phyloP scores from a whole-genome alignment of 1,140 invertebrate species.

The Bombus difficillimus region DNA sequence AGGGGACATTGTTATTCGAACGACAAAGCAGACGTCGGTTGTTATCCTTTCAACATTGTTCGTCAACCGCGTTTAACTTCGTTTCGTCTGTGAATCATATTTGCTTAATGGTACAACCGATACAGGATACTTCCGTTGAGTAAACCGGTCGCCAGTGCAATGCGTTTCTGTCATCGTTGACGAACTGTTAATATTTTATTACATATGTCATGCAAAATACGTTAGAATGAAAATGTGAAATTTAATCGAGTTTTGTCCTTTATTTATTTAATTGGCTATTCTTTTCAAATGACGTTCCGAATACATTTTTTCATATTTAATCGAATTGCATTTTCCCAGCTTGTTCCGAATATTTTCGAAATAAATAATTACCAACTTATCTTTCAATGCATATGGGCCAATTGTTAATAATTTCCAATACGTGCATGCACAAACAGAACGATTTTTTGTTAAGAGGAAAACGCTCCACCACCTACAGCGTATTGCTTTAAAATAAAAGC shows the following conservation, averaged over 20 bases:
- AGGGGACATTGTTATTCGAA: conserved; percentile 26
- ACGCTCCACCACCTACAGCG: neutral
- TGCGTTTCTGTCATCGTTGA: neutral
- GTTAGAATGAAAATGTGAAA: neutral
- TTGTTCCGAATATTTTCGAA: neutral
- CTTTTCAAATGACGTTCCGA: neutral
- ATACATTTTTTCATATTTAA: neutral
- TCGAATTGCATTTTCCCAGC: neutral
- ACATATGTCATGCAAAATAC: neutral
- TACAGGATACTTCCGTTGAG: neutral
- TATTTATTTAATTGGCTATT: neutral
- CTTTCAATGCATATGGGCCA: neutral
- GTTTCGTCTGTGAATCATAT: neutral
- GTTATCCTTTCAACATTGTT: conserved; percentile 12
- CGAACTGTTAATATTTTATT: conserved; percentile 9
- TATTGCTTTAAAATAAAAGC: neutral
- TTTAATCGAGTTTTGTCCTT: neutral
- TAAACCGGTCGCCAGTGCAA: neutral
- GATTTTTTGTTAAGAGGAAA: neutral
- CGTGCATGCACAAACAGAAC: no score
- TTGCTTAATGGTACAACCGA: conserved; percentile 1
- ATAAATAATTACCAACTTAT: neutral
- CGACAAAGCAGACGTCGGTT: neutral
- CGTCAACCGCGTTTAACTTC: conserved; percentile 2
- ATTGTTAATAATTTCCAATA: neutral